Evolutionary conservation across 2,113 vertebrate genomes (phyloP).

Genomic region (Ceyx margarethae): DNA sequence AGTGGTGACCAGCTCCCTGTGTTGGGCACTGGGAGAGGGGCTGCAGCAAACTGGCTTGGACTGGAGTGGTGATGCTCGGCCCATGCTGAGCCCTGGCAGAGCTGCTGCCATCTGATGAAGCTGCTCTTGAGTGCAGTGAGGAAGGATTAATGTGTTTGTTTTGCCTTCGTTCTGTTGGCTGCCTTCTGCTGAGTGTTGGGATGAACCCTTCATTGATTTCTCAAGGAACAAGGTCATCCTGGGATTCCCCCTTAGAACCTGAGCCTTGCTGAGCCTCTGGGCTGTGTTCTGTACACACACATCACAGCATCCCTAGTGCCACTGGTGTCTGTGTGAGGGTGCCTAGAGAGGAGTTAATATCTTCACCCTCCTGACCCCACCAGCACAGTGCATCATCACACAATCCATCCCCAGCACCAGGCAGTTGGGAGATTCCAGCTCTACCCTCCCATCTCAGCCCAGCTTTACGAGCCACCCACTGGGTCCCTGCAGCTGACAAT

Average conservation of each 20-base stretch:
- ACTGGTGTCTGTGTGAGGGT: rapidly evolving
- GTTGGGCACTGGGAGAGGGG: background rate
- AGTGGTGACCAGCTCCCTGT: rapidly evolving
- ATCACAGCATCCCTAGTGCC: background rate
- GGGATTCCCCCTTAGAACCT: background rate
- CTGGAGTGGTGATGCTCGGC: background rate
- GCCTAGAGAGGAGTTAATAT: background rate
- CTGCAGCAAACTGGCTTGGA: background rate
- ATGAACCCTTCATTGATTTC: background rate
- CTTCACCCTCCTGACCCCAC: background rate
- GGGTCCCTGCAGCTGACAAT: background rate
- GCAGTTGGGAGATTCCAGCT: background rate
- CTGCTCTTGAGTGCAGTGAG: background rate
- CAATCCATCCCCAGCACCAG: rapidly evolving
- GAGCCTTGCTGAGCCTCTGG: background rate
- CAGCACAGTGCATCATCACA: background rate
- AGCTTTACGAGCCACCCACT: rapidly evolving
- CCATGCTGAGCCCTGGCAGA: background rate
- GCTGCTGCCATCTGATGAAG: background rate
- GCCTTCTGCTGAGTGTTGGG: background rate
- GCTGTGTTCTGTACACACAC: rapidly evolving
- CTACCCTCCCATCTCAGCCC: background rate
- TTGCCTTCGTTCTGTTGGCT: background rate
- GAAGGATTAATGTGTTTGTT: background rate
- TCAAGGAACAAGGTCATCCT: rapidly evolving